Base-by-base conservation (phyloP, 2,888 invertebrate genomes). In the Frankliniella intonsa region DNA sequence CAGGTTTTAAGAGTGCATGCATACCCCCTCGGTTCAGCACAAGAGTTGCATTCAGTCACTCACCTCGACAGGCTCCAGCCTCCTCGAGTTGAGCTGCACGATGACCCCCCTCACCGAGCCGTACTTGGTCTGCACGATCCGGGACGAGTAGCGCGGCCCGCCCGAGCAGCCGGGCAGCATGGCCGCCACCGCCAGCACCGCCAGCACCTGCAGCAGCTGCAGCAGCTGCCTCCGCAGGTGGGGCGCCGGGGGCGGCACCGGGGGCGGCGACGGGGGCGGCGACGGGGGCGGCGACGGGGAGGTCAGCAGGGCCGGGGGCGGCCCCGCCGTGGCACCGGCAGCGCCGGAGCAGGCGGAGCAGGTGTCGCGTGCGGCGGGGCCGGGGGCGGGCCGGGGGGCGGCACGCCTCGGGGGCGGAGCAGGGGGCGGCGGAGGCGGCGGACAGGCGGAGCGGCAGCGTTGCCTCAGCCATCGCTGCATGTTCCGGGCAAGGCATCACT, bases 111-210 rank as follows among this genome's bases (percentile, higher is more conserved):
- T 90, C 86, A 92, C 92, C 19, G 92, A 92, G 85, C 94, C 94
- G 88, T 90, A 91, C 86, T 93, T 92, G 76, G 95, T 95, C 88
- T 94, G 93, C 86, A 95, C 93, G 86, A 95, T 94, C 87, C 94
- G 91, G 85, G 94, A 94, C 88, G 93, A 93, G 90, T 93, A 94
- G 82, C 93, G 91, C 84, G 92, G 92, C 83, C 92, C 92, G 84
- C 91, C 90, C 69, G 83, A 80, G 82, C 69, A 76, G 69, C 22
- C 69, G 9, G 69, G 69, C 69, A 76, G 69, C 69, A 76, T 22
- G 69, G 69, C 69, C 22, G 69, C 69, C 69, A 76, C 69, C 69
- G 69, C 69, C 69, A 76, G 69, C 25, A 76, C 69, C 25, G 69
- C 25, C 69, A 25, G 25, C 69, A 76, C 69, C 69, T 76, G 69